Conservation (phyloP, 2,888 invertebrate genomes). For the Drosophila ezoana region DNA sequence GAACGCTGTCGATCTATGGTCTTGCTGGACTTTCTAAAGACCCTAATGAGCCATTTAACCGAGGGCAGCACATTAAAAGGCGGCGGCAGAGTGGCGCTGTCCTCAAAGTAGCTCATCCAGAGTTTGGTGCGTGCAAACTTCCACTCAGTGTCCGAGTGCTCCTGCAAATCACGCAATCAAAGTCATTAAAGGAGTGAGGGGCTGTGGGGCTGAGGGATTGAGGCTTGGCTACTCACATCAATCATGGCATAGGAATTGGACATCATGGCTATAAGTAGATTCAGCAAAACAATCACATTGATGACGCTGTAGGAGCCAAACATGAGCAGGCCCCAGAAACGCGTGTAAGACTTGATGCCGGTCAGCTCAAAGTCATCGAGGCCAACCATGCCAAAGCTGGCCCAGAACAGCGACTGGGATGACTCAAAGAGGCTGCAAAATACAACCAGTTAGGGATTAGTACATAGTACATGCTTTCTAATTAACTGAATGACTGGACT, state of each 20-base stretch:
- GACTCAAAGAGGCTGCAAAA: slow-evolving; percentile 94
- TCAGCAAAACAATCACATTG: slow-evolving; percentile 96
- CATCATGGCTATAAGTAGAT: slow-evolving; percentile 99
- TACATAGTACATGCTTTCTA: slow-evolving; percentile 22
- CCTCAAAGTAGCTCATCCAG: slow-evolving; percentile 98
- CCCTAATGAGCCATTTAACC: slow-evolving; percentile 90
- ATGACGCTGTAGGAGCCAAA: slow-evolving; percentile 98
- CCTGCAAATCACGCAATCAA: slow-evolving; percentile 85
- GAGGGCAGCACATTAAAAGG: slow-evolving; percentile 97
- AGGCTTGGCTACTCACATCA: slow-evolving; percentile 88
- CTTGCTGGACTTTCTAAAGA: slow-evolving; percentile 87
- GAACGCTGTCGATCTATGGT: slow-evolving; percentile 83
- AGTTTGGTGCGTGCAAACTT: slow-evolving; percentile 97
- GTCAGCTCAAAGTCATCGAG: slow-evolving; percentile 94
- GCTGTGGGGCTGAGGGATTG: background rate
- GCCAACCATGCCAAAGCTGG: slow-evolving; percentile 96
- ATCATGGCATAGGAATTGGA: slow-evolving; percentile 97
- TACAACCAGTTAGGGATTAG: background rate
- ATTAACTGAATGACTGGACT: slow-evolving; percentile 82
- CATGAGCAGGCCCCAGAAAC: slow-evolving; percentile 98
- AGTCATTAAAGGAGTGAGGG: slow-evolving; percentile 8
- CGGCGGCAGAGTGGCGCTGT: slow-evolving; percentile 94
- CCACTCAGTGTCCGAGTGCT: slow-evolving; percentile 98
- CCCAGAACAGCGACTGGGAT: slow-evolving; percentile 98
- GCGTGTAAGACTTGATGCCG: slow-evolving; percentile 94